These are phyloP conservation scores for Parauchenoglanis ngamensis DNA, from an alignment of 2,797 vertebrate genomes.

Conservation along the genomic window DNA sequence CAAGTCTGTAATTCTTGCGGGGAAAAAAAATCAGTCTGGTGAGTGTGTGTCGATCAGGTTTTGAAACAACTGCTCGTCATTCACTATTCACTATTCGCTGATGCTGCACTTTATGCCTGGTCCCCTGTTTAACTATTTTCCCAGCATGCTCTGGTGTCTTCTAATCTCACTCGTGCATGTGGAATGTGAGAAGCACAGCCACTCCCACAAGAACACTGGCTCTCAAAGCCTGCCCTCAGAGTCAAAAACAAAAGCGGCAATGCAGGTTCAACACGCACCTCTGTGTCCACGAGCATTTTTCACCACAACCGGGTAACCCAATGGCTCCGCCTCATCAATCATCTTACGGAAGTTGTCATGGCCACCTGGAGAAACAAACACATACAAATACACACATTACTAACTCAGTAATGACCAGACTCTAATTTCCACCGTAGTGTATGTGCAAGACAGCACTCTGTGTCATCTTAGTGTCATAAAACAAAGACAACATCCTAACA, in stretches of 20 bases:
- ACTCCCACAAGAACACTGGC: background rate
- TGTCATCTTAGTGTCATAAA: too few relatives aligned
- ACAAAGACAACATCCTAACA: background rate
- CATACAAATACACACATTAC: slow-evolving; percentile 38
- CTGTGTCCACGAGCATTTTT: slow-evolving; percentile 91
- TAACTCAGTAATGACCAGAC: slow-evolving; percentile 32
- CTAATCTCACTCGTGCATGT: background rate
- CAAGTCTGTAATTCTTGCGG: background rate
- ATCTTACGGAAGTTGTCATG: slow-evolving; percentile 93
- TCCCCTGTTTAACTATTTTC: background rate
- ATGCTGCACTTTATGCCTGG: slow-evolving; percentile 4
- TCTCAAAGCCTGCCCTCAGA: background rate
- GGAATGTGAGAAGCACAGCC: slow-evolving; percentile 22
- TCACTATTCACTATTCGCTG: background rate
- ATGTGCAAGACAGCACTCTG: background rate
- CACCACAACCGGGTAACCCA: slow-evolving; percentile 91
- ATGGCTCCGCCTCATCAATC: slow-evolving; percentile 89
- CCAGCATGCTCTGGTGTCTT: background rate
- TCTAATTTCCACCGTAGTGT: slow-evolving; percentile 33
- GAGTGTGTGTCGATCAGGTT: background rate
- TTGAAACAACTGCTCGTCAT: slow-evolving; percentile 19
- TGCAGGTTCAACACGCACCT: slow-evolving; percentile 71
- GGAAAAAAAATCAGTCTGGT: background rate
- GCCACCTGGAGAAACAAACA: slow-evolving; percentile 74
- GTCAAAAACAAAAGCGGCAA: background rate